Evolutionary conservation across 2,113 vertebrate species (phyloP).

Genomic region (Suncus etruscus): DNA sequence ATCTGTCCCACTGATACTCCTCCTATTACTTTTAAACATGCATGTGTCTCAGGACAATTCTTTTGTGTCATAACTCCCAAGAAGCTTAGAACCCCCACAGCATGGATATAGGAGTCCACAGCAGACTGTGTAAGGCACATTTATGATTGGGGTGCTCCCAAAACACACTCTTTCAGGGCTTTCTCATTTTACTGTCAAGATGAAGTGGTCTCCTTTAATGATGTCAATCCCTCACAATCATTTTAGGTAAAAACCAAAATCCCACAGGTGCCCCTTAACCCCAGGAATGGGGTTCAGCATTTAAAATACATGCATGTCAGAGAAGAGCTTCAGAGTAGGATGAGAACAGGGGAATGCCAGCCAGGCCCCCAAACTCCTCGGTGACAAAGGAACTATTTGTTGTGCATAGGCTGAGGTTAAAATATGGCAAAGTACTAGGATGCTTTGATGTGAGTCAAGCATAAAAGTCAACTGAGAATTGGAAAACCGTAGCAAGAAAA

Average conservation of each 20-base stretch:
- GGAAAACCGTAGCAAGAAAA: slow-evolving; percentile 80
- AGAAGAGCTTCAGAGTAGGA: neutral
- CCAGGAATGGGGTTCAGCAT: neutral
- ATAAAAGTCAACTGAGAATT: slow-evolving; percentile 79
- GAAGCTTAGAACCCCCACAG: neutral
- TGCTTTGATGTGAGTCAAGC: slow-evolving; percentile 63
- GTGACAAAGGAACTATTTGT: slow-evolving; percentile 2
- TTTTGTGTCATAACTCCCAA: neutral
- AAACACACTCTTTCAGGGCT: neutral
- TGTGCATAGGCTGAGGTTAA: slow-evolving; percentile 39
- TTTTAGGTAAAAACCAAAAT: neutral
- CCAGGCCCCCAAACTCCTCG: neutral
- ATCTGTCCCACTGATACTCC: neutral
- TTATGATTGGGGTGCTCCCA: neutral
- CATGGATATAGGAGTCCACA: too few relatives aligned
- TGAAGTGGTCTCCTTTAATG: neutral
- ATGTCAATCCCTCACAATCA: neutral
- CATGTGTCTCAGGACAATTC: neutral
- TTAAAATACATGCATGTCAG: neutral
- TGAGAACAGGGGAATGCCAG: neutral
- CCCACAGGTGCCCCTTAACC: neutral
- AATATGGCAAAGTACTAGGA: slow-evolving; percentile 58
- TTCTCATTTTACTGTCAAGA: neutral
- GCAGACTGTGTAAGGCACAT: neutral
- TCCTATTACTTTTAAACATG: neutral